Conservation (phyloP, 1,140 invertebrate genomes). For the Eurosta solidaginis region DNA sequence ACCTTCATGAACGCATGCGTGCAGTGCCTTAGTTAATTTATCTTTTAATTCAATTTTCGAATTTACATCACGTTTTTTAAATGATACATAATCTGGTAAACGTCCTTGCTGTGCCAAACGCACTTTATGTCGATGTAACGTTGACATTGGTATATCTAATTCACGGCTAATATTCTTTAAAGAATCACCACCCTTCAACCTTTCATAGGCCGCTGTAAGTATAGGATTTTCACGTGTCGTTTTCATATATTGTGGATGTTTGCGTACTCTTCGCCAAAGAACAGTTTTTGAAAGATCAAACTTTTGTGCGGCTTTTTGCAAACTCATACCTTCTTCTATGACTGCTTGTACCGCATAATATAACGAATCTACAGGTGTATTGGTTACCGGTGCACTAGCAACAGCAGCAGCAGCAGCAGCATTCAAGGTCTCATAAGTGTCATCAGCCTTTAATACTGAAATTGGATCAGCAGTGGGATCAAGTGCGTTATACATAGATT, state of each 20-base stretch:
- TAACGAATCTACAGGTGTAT: constrained; percentile 56
- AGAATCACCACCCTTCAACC: constrained; percentile 64
- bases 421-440: constrained; percentile 19
- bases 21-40: constrained; percentile 64
- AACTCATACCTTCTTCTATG: constrained; percentile 63
- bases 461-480: constrained; percentile 24
- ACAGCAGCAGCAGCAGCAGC: background rate
- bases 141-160: constrained; percentile 66
- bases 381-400: too few relatives aligned
- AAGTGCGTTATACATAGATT: background rate
- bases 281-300: constrained; percentile 68
- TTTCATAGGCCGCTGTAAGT: constrained; percentile 63
- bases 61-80: constrained; percentile 61
- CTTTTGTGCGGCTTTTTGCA: constrained; percentile 64
- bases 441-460: constrained; percentile 21
- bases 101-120: constrained; percentile 64
- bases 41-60: constrained; percentile 62
- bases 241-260: constrained; percentile 60
- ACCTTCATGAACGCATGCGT: constrained; percentile 63
- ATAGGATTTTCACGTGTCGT: constrained; percentile 61
- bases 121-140: constrained; percentile 65
- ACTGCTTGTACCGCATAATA: constrained; percentile 63
- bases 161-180: constrained; percentile 63
- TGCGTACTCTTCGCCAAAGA: constrained; percentile 66
- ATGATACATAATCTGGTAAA: constrained; percentile 62